phyloP scores from a whole-genome alignment of 2,113 vertebrate species.

The Scomber scombrus region DNA sequence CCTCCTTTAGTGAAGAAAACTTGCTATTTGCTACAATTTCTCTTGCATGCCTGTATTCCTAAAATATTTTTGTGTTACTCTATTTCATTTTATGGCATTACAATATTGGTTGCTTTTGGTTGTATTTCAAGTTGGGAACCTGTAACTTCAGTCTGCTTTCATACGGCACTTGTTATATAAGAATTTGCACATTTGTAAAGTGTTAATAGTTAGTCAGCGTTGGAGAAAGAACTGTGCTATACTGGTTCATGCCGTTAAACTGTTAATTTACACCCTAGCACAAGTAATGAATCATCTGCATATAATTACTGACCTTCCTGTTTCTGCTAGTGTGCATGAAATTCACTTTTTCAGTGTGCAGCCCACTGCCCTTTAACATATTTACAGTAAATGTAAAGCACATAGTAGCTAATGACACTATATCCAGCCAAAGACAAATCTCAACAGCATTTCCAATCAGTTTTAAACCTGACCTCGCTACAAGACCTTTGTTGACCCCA shows the following conservation, averaged over 20 bases:
- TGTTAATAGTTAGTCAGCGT: too few species aligned
- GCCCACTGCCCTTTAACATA: neutral
- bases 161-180: too few species aligned
- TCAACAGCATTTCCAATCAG: constrained; percentile 51
- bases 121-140: neutral
- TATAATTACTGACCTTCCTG: neutral
- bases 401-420: neutral
- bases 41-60: neutral
- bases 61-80: neutral
- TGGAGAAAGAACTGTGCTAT: neutral
- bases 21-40: too few species aligned
- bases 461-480: constrained; percentile 55
- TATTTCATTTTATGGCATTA: too few species aligned
- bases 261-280: neutral
- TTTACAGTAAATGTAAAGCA: neutral
- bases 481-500: constrained; percentile 44
- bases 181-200: neutral
- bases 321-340: constrained; percentile 1
- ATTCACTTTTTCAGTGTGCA: neutral
- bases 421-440: constrained; percentile 13
- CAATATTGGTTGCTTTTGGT: neutral
- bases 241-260: neutral
- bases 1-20: too few species aligned
- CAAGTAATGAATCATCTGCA: constrained; percentile 10
- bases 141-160: too few species aligned